Evolutionary conservation across 2,113 vertebrate genomes (phyloP).

Genomic region (Bubo scandiacus): DNA sequence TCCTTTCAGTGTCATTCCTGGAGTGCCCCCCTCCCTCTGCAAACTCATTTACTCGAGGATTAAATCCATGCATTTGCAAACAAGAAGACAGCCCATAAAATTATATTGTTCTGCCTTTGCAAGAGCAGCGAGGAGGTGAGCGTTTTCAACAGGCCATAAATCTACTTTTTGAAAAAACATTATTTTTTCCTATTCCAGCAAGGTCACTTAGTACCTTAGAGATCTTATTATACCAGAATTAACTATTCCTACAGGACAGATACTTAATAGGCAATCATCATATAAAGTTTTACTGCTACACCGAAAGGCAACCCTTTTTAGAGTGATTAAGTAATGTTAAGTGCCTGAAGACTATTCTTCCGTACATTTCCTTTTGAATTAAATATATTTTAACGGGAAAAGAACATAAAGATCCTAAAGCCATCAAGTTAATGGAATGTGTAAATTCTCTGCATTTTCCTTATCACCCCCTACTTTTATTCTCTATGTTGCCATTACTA

Average conservation of each 20-base stretch:
- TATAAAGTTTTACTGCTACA: not conserved
- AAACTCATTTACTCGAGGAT: not conserved
- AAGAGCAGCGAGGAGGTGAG: not conserved
- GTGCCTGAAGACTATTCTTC: not conserved
- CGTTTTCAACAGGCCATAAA: not conserved
- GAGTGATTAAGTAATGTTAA: constrained; percentile 18
- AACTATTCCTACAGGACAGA: constrained; percentile 1
- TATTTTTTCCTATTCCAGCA: not conserved
- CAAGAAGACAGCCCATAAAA: not conserved
- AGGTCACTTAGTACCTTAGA: not conserved
- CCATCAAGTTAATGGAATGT: constrained; percentile 21
- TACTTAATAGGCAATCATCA: not conserved
- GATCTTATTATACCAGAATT: constrained; percentile 2
- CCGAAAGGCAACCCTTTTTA: not conserved
- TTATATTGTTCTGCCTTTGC: not conserved
- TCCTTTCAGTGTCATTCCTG: not conserved
- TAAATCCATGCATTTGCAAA: constrained; percentile 24
- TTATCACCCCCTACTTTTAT: constrained; percentile 1
- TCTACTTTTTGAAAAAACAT: not conserved
- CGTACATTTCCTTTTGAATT: not conserved
- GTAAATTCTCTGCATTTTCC: constrained; percentile 26
- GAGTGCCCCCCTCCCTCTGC: not conserved
- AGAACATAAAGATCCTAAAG: constrained; percentile 1
- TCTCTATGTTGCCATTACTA: not conserved
- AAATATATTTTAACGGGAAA: constrained; percentile 34